Conservation (phyloP, 2,888 invertebrate species). For the Hypsopygia costalis region DNA sequence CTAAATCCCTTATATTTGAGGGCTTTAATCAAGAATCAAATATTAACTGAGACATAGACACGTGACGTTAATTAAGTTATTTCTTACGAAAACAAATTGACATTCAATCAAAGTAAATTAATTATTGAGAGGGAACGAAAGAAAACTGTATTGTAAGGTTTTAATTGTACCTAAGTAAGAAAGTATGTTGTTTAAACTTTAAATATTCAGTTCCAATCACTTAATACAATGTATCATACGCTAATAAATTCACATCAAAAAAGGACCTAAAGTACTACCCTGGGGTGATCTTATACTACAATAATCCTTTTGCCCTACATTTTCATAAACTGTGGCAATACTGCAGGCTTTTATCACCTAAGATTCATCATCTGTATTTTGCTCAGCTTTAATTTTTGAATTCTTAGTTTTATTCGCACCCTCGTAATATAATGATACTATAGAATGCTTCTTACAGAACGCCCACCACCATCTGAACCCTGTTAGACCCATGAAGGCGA, state of each 20-base stretch:
- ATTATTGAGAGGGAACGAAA: conserved; percentile 10
- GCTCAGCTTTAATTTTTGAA: conserved; percentile 38
- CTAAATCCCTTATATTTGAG: background rate
- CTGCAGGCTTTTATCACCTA: background rate
- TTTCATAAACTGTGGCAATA: conserved; percentile 1
- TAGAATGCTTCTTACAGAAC: conserved; percentile 88
- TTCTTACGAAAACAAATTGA: conserved; percentile 7
- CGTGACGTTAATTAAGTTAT: conserved; percentile 16
- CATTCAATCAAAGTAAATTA: conserved; percentile 12
- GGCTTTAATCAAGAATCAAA: conserved; percentile 5
- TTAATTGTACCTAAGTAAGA: conserved; percentile 4
- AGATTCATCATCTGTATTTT: conserved; percentile 37
- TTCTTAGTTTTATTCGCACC: conserved; percentile 31
- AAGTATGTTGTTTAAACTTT: background rate
- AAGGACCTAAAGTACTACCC: too few relatives aligned
- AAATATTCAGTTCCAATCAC: too few relatives aligned
- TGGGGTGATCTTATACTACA: too few relatives aligned
- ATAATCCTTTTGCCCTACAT: background rate
- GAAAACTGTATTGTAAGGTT: background rate
- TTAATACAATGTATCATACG: too few relatives aligned
- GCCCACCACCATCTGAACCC: conserved; percentile 92
- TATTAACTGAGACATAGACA: conserved; percentile 13
- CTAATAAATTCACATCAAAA: too few relatives aligned
- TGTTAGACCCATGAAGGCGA: conserved; percentile 84
- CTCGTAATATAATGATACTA: conserved; percentile 79